A percentile compares a stretch with the other conserved stretches of the same genome.
These are phyloP conservation scores for Sabatieria punctata DNA, from an alignment of 2,888 invertebrate genomes.

Conservation along the genomic window DNA sequence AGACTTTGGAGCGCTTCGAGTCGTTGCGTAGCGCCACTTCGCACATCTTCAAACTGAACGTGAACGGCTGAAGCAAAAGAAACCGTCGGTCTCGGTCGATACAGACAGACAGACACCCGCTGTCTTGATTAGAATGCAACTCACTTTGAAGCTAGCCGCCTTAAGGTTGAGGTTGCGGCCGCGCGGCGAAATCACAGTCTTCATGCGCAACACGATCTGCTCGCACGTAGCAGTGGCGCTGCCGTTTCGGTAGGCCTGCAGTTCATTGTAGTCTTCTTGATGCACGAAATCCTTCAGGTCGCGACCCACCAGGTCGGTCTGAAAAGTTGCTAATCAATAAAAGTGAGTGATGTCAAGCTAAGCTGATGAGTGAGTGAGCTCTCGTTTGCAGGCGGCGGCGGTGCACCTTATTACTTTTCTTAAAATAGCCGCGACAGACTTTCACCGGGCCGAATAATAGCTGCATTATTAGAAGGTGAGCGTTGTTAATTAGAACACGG, in stretches of 20 bases:
- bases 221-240: constrained; percentile 38
- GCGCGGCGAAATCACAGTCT: constrained; percentile 81
- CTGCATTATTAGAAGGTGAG: no score
- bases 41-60: constrained; percentile 17
- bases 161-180: constrained; percentile 83
- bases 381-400: no score
- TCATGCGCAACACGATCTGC: constrained; percentile 55
- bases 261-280: constrained; percentile 84
- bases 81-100: no score
- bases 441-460: no score
- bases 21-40: constrained; percentile 13
- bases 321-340: constrained; percentile 13
- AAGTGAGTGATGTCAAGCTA: no score
- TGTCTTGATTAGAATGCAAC: not conserved
- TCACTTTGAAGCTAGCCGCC: constrained; percentile 83
- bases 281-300: constrained; percentile 83
- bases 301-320: constrained; percentile 91
- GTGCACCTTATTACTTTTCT: no score
- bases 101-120: constrained; percentile 12
- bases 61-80: constrained; percentile 18
- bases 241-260: constrained; percentile 37
- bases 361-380: no score
- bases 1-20: not conserved
- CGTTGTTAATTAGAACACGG: no score
- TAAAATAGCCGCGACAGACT: no score